Conservation (phyloP, 2,888 invertebrate genomes). For the Torymus aiolomorphi region DNA sequence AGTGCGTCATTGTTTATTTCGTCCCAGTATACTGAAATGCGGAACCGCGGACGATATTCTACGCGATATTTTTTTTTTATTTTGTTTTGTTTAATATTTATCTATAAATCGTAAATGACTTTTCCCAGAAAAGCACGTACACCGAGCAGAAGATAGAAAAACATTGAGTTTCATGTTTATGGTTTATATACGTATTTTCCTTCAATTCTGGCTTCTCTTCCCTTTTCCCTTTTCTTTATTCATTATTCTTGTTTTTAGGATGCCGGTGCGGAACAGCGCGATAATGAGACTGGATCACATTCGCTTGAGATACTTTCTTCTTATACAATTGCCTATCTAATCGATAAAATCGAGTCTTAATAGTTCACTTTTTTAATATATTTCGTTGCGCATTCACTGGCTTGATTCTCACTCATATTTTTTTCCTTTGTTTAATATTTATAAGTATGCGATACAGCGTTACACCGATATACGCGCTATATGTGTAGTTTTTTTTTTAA, state of each 20-base stretch:
- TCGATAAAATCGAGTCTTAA: slow-evolving; percentile 62
- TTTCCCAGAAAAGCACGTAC: slow-evolving; percentile 56
- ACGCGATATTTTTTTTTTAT: too few relatives aligned
- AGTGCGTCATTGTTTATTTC: slow-evolving; percentile 24
- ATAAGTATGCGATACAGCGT: slow-evolving; percentile 34
- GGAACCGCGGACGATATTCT: neutral
- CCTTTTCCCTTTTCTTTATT: neutral
- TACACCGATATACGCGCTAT: slow-evolving; percentile 33
- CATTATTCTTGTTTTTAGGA: slow-evolving; percentile 17
- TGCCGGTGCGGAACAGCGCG: slow-evolving; percentile 27
- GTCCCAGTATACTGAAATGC: slow-evolving; percentile 18
- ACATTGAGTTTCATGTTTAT: slow-evolving; percentile 41
- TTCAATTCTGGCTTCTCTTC: too few relatives aligned
- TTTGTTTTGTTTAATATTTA: neutral
- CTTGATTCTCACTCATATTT: slow-evolving; percentile 68
- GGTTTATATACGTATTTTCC: slow-evolving; percentile 16
- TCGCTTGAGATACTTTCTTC: slow-evolving; percentile 55
- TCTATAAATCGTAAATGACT: slow-evolving; percentile 47
- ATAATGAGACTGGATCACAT: slow-evolving; percentile 52
- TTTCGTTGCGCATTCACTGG: slow-evolving; percentile 72
- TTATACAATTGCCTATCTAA: slow-evolving; percentile 58
- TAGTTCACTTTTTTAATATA: slow-evolving; percentile 51
- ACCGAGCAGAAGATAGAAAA: slow-evolving; percentile 53
- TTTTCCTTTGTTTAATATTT: slow-evolving; percentile 35
- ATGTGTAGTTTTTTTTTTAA: slow-evolving; percentile 1